A percentile compares a stretch with the other conserved stretches of the same genome.
phyloP scores from a whole-genome alignment of 2,797 vertebrate species.

The Acrossocheilus wenchowensis region DNA sequence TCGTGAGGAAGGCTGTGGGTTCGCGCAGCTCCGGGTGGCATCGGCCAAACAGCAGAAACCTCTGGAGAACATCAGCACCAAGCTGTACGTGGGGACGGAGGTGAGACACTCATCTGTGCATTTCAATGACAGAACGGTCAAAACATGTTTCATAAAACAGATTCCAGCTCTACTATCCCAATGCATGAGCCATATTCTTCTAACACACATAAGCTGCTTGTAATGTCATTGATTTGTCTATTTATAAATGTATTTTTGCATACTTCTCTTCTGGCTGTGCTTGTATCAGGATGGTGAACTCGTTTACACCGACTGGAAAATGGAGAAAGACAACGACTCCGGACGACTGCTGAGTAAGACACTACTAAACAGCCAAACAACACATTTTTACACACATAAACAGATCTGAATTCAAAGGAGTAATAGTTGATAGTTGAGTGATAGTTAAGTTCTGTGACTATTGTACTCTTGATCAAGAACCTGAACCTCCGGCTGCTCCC shows the following conservation, averaged over 20 bases:
- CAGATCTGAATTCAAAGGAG: background rate
- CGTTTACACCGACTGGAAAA: constrained; percentile 88
- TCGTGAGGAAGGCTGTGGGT: constrained; percentile 62
- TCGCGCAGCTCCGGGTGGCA: constrained; percentile 70
- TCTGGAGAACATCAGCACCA: constrained; percentile 80
- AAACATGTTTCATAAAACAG: background rate
- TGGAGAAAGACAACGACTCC: constrained; percentile 79
- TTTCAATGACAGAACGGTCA: background rate
- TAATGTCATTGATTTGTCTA: background rate
- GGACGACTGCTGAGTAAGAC: constrained; percentile 82
- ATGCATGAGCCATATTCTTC: background rate
- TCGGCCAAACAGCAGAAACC: constrained; percentile 70
- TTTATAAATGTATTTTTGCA: background rate
- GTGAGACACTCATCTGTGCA: constrained; percentile 71
- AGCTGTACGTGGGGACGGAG: constrained; percentile 87
- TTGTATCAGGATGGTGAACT: constrained; percentile 87
- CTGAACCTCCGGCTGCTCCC: background rate
- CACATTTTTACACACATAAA: background rate
- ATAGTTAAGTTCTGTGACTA: background rate
- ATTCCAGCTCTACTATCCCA: background rate
- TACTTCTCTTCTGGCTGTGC: background rate
- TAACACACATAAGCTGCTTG: background rate
- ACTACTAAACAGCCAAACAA: background rate
- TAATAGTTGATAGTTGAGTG: background rate
- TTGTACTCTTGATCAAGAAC: background rate